These are phyloP conservation scores for Diarsia dahlii DNA, from an alignment of 2,888 invertebrate genomes.

Conservation along the genomic window DNA sequence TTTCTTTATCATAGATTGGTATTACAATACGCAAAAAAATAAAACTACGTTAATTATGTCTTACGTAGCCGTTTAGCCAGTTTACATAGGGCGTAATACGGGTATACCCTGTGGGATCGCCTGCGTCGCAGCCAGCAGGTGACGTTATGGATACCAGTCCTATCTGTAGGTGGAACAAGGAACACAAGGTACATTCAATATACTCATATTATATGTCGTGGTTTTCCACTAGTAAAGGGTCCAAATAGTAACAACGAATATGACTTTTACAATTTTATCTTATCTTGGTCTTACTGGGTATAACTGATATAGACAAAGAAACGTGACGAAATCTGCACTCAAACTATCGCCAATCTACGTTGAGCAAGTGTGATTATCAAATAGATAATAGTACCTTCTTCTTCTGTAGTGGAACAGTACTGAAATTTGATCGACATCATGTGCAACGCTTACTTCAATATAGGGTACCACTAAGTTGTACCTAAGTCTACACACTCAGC, in stretches of 20 bases:
- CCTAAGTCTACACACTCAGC: no score
- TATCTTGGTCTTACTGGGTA: background rate
- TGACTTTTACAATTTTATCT: background rate
- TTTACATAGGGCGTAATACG: background rate
- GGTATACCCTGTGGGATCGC: background rate
- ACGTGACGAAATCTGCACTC: background rate
- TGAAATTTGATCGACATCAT: background rate
- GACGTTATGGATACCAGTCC: slow-evolving; percentile 6
- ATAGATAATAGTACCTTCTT: background rate
- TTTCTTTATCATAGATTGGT: no score
- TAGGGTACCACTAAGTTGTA: background rate
- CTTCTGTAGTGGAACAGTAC: background rate
- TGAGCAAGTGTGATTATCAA: background rate
- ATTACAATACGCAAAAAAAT: no score
- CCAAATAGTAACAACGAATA: background rate
- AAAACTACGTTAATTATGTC: no score
- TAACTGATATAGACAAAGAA: background rate
- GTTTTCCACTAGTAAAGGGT: no score
- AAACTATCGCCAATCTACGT: background rate
- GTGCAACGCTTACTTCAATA: no score
- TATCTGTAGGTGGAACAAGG: background rate
- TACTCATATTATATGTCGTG: background rate
- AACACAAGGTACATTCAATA: background rate
- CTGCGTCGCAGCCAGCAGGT: background rate
- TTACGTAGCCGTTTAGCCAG: background rate